A percentile compares a stretch with the other conserved stretches of the same genome.
phyloP scores from a whole-genome alignment of 2,888 invertebrate species.

The Lysandra coridon region DNA sequence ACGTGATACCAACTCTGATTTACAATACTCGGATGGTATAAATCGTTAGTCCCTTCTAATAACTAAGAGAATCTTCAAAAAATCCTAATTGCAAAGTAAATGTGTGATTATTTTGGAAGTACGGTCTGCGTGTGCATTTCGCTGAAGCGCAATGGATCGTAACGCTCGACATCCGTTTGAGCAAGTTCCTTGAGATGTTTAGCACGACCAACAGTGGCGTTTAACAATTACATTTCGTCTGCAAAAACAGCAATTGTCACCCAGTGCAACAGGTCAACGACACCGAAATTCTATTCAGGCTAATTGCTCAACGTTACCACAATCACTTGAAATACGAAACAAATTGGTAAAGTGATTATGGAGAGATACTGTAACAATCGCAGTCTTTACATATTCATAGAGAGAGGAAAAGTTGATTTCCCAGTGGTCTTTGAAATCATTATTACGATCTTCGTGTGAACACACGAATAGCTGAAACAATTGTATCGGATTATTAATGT shows the following conservation, averaged over 20 bases:
- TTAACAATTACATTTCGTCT: slow-evolving; percentile 5
- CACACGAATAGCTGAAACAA: slow-evolving; percentile 7
- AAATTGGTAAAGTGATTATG: slow-evolving; percentile 2
- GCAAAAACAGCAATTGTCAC: slow-evolving; percentile 22
- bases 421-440: slow-evolving; percentile 22
- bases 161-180: slow-evolving; percentile 60
- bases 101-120: slow-evolving; percentile 5
- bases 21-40: too few relatives aligned
- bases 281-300: background rate
- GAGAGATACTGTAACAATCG: slow-evolving; percentile 7
- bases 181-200: slow-evolving; percentile 53
- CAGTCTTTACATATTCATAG: slow-evolving; percentile 17
- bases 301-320: slow-evolving; percentile 4
- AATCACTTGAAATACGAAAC: slow-evolving; percentile 4
- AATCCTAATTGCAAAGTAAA: background rate
- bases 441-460: slow-evolving; percentile 21
- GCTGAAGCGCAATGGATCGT: slow-evolving; percentile 62
- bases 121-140: slow-evolving; percentile 47
- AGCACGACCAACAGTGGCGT: background rate
- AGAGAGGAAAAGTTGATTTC: slow-evolving; percentile 23
- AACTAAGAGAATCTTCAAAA: background rate
- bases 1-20: too few relatives aligned
- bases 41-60: background rate
- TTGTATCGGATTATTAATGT: slow-evolving; percentile 7
- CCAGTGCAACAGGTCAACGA: slow-evolving; percentile 22